Conservation (phyloP, 2,113 vertebrate species). For the Trematomus loennbergii region DNA sequence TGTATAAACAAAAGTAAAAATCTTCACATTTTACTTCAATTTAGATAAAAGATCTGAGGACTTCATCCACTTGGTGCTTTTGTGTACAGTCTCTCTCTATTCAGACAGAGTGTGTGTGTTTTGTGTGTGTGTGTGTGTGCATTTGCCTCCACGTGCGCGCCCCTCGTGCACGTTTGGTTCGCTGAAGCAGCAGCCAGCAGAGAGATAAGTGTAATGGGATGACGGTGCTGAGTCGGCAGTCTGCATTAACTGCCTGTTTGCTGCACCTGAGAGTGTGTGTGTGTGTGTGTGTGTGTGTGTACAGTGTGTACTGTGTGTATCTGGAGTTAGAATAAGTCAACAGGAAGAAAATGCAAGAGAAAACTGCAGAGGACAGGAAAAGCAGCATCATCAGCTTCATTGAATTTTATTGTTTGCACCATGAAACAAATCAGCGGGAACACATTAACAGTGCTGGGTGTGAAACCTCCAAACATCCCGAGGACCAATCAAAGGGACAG, state of each 20-base stretch:
- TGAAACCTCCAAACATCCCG: no score
- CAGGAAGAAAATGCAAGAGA: background rate
- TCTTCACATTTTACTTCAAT: no score
- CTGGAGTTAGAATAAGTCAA: background rate
- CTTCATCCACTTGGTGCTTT: no score
- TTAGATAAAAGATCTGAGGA: no score
- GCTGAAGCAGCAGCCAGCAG: slow-evolving; percentile 65
- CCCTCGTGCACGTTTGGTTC: slow-evolving; percentile 2
- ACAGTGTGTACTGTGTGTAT: background rate
- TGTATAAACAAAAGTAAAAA: no score
- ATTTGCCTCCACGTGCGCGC: background rate
- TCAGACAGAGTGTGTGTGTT: background rate
- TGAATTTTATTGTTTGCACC: no score
- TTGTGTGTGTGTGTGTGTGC: slow-evolving; percentile 19
- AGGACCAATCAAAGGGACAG: no score
- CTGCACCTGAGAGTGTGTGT: slow-evolving; percentile 51
- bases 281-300: slow-evolving; percentile 26
- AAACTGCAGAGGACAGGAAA: no score
- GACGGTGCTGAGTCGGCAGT: slow-evolving; percentile 64
- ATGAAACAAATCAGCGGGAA: no score
- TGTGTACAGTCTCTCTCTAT: no score
- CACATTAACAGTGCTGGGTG: no score
- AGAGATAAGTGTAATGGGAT: slow-evolving; percentile 66
- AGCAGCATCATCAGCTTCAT: no score
- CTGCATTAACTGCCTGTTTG: slow-evolving; percentile 42